Percentiles rank a stretch among this genome's conserved stretches.
phyloP scores from a whole-genome alignment of 2,113 vertebrate genomes.

The Paralichthys olivaceus region DNA sequence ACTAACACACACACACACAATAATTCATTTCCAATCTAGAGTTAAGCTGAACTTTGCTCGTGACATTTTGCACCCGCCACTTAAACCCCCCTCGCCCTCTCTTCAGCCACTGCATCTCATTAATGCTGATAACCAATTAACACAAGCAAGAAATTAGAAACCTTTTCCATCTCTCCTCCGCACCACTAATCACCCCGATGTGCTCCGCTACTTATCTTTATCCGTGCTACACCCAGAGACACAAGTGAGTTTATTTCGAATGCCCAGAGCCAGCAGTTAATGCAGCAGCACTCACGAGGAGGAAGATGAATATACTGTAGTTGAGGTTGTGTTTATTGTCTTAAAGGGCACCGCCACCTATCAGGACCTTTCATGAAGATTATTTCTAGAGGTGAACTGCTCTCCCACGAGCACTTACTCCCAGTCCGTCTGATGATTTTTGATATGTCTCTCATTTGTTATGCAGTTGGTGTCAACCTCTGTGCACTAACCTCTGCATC shows the following conservation, averaged over 20 bases:
- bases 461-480: constrained; percentile 20
- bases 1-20: constrained; percentile 15
- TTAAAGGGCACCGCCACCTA: constrained; percentile 54
- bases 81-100: constrained; percentile 35
- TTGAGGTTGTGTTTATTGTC: constrained; percentile 59
- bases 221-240: constrained; percentile 42
- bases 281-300: constrained; percentile 44
- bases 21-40: constrained; percentile 58
- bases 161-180: constrained; percentile 68
- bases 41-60: constrained; percentile 32
- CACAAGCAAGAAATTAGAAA: constrained; percentile 66
- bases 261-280: constrained; percentile 52
- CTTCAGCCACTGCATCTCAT: constrained; percentile 69
- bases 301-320: constrained; percentile 59
- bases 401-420: constrained; percentile 33
- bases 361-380: constrained; percentile 37
- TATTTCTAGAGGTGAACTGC: constrained; percentile 47
- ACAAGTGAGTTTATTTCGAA: constrained; percentile 53
- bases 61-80: constrained; percentile 73
- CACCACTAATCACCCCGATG: constrained; percentile 59
- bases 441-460: constrained; percentile 27
- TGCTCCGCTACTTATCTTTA: constrained; percentile 66
- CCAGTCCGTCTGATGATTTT: constrained; percentile 13
- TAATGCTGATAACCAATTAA: constrained; percentile 78
- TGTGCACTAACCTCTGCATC: background rate